These are phyloP conservation scores for Harpegnathos saltator DNA, from an alignment of 1,140 invertebrate genomes.

Conservation along the genomic window DNA sequence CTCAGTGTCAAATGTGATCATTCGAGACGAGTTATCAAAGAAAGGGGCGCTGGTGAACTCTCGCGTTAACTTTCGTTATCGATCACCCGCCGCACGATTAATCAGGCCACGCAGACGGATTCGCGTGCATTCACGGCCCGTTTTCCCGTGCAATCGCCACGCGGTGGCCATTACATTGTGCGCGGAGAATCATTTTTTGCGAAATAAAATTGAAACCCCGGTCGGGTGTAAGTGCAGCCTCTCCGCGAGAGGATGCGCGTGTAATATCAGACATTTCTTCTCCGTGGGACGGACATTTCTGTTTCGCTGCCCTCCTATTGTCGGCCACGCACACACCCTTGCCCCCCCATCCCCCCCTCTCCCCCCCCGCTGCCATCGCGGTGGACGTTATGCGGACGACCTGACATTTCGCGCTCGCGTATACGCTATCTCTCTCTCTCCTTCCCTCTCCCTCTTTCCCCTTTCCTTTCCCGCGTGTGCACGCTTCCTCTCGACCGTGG, in stretches of 20 bases:
- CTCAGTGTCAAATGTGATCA: no score
- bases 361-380: no score
- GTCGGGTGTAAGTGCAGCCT: neutral
- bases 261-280: constrained; percentile 14
- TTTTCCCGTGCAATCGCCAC: neutral
- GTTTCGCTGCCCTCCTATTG: constrained; percentile 62
- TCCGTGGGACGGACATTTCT: constrained; percentile 38
- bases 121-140: no score
- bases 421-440: neutral
- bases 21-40: no score
- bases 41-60: no score
- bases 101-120: no score
- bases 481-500: neutral
- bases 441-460: no score
- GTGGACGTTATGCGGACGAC: constrained; percentile 42
- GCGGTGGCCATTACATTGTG: constrained; percentile 3
- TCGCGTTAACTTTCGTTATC: no score
- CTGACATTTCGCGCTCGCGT: constrained; percentile 50
- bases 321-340: constrained; percentile 33
- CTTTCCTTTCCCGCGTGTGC: no score
- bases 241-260: neutral
- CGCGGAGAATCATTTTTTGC: constrained; percentile 10
- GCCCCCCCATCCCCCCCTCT: neutral
- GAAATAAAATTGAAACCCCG: constrained; percentile 33
- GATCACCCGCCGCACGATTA: no score